phyloP scores from a whole-genome alignment of 2,888 invertebrate species.

The Conus canariensis region DNA sequence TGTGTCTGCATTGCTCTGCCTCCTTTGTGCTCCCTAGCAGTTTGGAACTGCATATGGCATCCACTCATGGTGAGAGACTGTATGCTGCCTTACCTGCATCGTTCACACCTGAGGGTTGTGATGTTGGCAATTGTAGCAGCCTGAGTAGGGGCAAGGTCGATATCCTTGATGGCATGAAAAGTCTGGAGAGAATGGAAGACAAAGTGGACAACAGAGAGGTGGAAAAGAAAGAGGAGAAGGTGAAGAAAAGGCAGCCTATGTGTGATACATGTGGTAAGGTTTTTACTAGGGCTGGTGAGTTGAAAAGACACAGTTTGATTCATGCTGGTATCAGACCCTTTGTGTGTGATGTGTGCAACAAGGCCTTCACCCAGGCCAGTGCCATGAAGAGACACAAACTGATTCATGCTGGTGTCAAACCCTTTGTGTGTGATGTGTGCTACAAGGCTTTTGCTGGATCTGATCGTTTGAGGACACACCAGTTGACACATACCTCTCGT shows the following conservation, averaged over 20 bases:
- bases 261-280: not conserved
- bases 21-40: not conserved
- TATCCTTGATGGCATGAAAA: not conserved
- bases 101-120: not conserved
- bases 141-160: not conserved
- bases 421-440: constrained; percentile 19
- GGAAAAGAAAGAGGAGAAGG: not conserved
- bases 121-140: not conserved
- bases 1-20: not conserved
- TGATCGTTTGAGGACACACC: not conserved
- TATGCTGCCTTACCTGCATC: not conserved
- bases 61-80: not conserved
- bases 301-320: not conserved
- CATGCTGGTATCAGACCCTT: not conserved
- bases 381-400: constrained; percentile 21
- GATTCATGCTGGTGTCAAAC: constrained; percentile 24
- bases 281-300: not conserved
- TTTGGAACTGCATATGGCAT: not conserved
- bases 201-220: not conserved
- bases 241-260: not conserved
- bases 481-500: not conserved
- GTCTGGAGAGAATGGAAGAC: not conserved
- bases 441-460: not conserved
- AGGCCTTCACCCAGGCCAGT: not conserved
- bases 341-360: not conserved